Evolutionary conservation across 1,140 invertebrate genomes (phyloP).

Genomic region (Ephestia elutella): DNA sequence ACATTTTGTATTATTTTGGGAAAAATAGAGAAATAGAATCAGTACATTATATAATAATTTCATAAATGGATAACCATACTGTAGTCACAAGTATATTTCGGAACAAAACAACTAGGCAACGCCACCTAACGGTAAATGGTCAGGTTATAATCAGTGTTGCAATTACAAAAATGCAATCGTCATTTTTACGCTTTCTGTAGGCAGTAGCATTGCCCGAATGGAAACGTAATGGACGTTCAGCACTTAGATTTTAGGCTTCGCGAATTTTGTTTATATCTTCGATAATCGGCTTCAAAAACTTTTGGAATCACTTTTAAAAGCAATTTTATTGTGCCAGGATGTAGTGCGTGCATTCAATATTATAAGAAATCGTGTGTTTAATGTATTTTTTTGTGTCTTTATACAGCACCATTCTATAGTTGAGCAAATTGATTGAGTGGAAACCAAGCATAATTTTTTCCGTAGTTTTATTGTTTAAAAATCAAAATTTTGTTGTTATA

Average conservation of each 20-base stretch:
- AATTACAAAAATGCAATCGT: constrained; percentile 57
- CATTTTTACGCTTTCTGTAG: constrained; percentile 57
- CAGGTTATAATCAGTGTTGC: constrained; percentile 44
- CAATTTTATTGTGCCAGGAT: constrained; percentile 45
- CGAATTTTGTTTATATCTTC: constrained; percentile 71
- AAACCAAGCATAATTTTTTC: constrained; percentile 31
- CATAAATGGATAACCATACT: no score
- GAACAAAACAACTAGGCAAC: background rate
- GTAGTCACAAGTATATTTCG: background rate
- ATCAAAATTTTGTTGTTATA: constrained; percentile 36
- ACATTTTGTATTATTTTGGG: no score
- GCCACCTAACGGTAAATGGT: background rate
- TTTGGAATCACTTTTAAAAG: constrained; percentile 68
- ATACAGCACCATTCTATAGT: constrained; percentile 37
- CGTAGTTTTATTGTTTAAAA: constrained; percentile 42
- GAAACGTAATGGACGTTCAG: constrained; percentile 64
- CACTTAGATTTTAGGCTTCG: constrained; percentile 48
- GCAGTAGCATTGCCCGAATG: constrained; percentile 65
- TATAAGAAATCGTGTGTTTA: constrained; percentile 40
- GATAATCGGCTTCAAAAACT: constrained; percentile 64
- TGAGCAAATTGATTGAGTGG: constrained; percentile 42
- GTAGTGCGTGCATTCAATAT: constrained; percentile 54
- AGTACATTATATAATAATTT: no score
- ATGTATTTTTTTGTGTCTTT: constrained; percentile 40
- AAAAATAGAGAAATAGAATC: no score